These are phyloP conservation scores for Penaeus japonicus DNA, from an alignment of 1,140 invertebrate species.

Conservation along the genomic window DNA sequence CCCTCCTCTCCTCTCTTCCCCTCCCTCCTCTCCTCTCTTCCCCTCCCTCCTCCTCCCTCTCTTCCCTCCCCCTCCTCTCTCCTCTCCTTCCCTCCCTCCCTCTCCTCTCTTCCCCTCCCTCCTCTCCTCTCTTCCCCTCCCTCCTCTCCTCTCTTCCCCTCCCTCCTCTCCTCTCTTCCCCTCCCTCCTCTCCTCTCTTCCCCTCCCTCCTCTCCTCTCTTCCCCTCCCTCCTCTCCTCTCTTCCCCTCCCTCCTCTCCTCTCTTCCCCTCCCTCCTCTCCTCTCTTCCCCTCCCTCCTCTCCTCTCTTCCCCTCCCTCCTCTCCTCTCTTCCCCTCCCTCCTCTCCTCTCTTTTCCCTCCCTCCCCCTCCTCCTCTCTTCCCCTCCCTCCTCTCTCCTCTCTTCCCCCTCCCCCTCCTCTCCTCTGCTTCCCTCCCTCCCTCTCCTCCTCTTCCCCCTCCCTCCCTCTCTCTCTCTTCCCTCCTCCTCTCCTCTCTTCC, in stretches of 20 bases:
- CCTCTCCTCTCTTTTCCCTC: no score
- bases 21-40: background rate
- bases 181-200: background rate
- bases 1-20: background rate
- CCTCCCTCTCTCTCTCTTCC: no score
- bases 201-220: background rate
- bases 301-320: no score
- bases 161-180: background rate
- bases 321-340: no score
- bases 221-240: background rate
- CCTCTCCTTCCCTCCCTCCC: background rate
- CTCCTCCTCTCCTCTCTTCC: no score
- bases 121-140: background rate
- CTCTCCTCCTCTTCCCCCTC: no score
- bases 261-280: background rate
- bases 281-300: no score
- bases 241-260: background rate
- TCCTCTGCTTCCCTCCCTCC: no score
- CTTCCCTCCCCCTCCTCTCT: background rate
- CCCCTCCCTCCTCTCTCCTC: no score
- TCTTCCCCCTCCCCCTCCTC: no score
- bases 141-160: background rate
- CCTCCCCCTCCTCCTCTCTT: no score
- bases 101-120: background rate
- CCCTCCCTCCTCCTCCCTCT: background rate